Evolutionary conservation across 2,888 invertebrate genomes (phyloP).

Genomic region (Hydrotaea cyrtoneurina): DNA sequence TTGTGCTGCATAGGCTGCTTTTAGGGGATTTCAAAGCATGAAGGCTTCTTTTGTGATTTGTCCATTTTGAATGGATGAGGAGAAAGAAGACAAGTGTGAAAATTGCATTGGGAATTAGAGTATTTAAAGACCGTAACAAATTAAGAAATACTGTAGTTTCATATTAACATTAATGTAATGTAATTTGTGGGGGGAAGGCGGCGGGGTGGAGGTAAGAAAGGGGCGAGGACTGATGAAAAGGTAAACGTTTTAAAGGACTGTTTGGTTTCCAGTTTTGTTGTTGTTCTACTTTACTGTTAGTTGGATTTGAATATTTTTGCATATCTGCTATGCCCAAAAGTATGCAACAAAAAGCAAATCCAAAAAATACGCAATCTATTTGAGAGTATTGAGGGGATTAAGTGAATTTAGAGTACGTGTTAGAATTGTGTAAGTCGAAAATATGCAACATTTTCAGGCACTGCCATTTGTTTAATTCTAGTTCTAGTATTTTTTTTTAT

Average conservation of each 20-base stretch:
- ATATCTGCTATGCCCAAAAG: background rate
- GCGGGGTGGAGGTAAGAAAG: too few species aligned
- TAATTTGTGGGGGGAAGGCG: background rate
- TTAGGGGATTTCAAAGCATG: slow-evolving; percentile 4
- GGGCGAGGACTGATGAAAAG: too few species aligned
- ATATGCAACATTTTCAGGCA: too few species aligned
- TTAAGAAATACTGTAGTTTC: slow-evolving; percentile 44
- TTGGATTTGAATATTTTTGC: background rate
- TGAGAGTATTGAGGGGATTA: too few species aligned
- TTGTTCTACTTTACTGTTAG: too few species aligned
- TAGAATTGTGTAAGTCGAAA: too few species aligned
- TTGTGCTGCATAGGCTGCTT: slow-evolving; percentile 5
- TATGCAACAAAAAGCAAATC: background rate
- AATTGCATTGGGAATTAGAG: slow-evolving; percentile 70
- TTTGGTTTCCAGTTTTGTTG: too few species aligned
- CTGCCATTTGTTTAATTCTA: too few species aligned
- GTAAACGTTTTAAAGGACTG: too few species aligned
- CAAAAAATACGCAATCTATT: background rate
- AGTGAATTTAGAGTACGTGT: too few species aligned
- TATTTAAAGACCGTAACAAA: slow-evolving; percentile 65
- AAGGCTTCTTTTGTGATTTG: slow-evolving; percentile 36
- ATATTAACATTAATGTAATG: slow-evolving; percentile 1
- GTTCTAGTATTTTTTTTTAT: too few species aligned
- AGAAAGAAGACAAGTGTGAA: slow-evolving; percentile 67
- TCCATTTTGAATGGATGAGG: background rate